Percentiles rank a stretch among this genome's conserved stretches.
These are phyloP conservation scores for Rhinolophus sinicus DNA, from an alignment of 2,113 vertebrate genomes.

Conservation along the genomic window DNA sequence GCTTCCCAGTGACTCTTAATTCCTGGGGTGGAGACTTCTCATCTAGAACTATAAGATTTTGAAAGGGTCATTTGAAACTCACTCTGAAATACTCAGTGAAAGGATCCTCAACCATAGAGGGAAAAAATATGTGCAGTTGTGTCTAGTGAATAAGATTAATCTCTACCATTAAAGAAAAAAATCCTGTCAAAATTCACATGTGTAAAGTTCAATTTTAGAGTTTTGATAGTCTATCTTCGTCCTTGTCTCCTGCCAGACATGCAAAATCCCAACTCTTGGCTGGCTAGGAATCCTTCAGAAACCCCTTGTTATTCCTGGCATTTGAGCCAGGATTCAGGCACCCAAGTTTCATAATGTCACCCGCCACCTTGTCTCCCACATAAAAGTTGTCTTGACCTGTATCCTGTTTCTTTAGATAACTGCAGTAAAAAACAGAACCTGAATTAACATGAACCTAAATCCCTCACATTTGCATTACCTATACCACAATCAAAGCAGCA, in stretches of 20 bases:
- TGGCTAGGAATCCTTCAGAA: neutral
- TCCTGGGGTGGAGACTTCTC: neutral
- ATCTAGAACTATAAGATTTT: neutral
- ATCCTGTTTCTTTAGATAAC: neutral
- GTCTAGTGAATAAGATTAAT: neutral
- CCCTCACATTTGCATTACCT: neutral
- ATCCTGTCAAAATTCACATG: neutral
- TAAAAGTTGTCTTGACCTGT: neutral
- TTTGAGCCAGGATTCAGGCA: neutral
- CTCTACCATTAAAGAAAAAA: neutral
- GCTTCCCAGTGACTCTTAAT: neutral
- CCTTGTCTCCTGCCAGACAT: neutral
- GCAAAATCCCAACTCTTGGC: neutral
- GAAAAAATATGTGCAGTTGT: neutral
- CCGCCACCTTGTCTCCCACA: neutral
- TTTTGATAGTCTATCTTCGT: neutral
- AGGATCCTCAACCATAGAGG: neutral
- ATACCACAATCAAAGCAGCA: neutral
- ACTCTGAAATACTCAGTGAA: neutral
- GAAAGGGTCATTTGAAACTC: conserved; percentile 24
- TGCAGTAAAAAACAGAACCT: neutral
- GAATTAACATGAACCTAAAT: neutral
- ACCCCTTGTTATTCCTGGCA: neutral
- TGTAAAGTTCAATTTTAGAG: neutral
- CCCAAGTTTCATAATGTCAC: neutral